Conservation (phyloP, 2,888 invertebrate genomes). For the Pyrrhia umbra region DNA sequence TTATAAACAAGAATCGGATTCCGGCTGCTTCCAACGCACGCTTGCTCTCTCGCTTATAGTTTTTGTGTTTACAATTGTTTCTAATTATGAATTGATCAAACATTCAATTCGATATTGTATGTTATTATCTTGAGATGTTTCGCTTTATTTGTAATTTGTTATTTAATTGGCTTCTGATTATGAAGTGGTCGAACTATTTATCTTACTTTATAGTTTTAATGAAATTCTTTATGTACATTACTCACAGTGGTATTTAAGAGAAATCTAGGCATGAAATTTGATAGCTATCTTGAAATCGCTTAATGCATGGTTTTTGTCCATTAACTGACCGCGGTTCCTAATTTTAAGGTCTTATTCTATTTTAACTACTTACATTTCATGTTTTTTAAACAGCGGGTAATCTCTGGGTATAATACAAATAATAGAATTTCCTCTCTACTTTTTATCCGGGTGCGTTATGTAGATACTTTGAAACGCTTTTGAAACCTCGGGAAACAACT, state of each 20-base stretch:
- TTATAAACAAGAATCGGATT: conserved; percentile 83
- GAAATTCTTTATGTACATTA: background rate
- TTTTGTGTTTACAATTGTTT: conserved; percentile 88
- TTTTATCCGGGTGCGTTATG: too few species aligned
- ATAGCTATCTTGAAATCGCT: background rate
- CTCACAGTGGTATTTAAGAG: background rate
- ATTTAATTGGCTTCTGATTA: conserved; percentile 86
- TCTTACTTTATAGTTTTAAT: conserved; percentile 15
- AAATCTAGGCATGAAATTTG: background rate
- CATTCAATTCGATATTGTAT: conserved; percentile 86
- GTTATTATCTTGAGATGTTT: conserved; percentile 83
- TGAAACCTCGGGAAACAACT: too few species aligned
- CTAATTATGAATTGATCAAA: conserved; percentile 87
- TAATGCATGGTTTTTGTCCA: background rate
- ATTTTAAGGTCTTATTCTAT: background rate
- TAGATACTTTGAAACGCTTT: too few species aligned
- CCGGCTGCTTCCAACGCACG: conserved; percentile 79
- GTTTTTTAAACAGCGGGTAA: too few species aligned
- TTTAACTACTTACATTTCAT: background rate
- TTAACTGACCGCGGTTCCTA: too few species aligned
- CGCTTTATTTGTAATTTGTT: conserved; percentile 85
- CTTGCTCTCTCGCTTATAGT: conserved; percentile 79
- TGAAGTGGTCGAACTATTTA: conserved; percentile 65
- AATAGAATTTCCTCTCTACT: too few species aligned
- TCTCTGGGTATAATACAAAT: too few species aligned